These are phyloP conservation scores for Nothocercus nigrocapillus DNA, from an alignment of 2,113 vertebrate species.

Conservation along the genomic window DNA sequence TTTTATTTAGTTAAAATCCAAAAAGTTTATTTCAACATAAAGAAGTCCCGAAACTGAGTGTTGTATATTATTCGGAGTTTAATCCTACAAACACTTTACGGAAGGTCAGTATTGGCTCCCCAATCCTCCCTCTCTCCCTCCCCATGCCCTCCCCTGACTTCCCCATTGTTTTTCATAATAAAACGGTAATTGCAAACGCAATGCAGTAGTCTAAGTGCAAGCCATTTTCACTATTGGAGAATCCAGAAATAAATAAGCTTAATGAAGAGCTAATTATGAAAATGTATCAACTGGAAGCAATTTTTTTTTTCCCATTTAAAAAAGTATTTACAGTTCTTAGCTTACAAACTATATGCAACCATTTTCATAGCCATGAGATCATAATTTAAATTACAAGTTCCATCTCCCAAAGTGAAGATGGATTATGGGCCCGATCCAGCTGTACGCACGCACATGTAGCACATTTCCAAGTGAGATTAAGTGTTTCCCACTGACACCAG, in stretches of 20 bases:
- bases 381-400: not conserved
- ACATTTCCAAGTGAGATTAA: not conserved
- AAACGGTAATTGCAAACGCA: slow-evolving; percentile 59
- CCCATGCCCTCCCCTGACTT: not conserved
- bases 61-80: slow-evolving; percentile 36
- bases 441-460: fast-evolving
- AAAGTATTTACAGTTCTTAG: slow-evolving; percentile 65
- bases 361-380: slow-evolving; percentile 14
- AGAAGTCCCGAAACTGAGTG: slow-evolving; percentile 21
- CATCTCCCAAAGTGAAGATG: not conserved
- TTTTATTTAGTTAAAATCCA: slow-evolving; percentile 53
- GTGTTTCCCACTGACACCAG: fast-evolving
- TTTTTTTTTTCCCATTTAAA: slow-evolving; percentile 38
- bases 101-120: slow-evolving; percentile 69
- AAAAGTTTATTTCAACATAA: slow-evolving; percentile 52
- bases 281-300: slow-evolving; percentile 29
- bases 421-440: not conserved
- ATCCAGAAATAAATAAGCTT: slow-evolving; percentile 42
- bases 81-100: slow-evolving; percentile 33
- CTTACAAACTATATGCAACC: slow-evolving; percentile 44
- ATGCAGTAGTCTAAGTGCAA: slow-evolving; percentile 58
- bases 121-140: not conserved
- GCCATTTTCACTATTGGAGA: slow-evolving; percentile 68
- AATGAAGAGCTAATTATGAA: slow-evolving; percentile 40
- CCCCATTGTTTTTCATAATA: slow-evolving; percentile 37